Conservation (phyloP, 2,888 invertebrate genomes). For the Cephus sareptanus region DNA sequence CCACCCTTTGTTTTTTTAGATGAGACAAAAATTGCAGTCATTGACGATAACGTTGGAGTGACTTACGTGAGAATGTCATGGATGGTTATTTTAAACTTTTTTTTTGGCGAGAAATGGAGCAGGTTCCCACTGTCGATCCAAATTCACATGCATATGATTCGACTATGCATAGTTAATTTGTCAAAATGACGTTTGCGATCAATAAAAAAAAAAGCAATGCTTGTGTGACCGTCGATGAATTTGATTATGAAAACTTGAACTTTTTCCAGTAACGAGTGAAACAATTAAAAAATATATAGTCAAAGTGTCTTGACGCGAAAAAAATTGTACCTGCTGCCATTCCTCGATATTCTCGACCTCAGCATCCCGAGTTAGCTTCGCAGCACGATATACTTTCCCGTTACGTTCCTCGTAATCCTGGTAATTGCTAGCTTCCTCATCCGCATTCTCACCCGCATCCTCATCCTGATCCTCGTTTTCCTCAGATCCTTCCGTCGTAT, state of each 20-base stretch:
- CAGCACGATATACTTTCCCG: neutral
- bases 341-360: slow-evolving; percentile 29
- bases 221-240: neutral
- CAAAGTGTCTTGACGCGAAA: neutral
- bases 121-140: slow-evolving; percentile 29
- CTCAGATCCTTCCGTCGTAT: slow-evolving; percentile 7
- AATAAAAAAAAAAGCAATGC: neutral
- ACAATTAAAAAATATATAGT: neutral
- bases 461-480: slow-evolving; percentile 23
- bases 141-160: neutral
- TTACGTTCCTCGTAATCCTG: neutral
- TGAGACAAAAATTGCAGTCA: slow-evolving; percentile 15
- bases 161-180: neutral
- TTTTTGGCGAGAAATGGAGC: slow-evolving; percentile 54
- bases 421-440: slow-evolving; percentile 6
- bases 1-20: neutral
- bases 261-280: neutral
- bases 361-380: slow-evolving; percentile 29
- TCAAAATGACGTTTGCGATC: neutral
- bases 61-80: slow-evolving; percentile 44
- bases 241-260: neutral
- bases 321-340: slow-evolving; percentile 51
- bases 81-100: slow-evolving; percentile 32
- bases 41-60: slow-evolving; percentile 20
- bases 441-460: slow-evolving; percentile 31